phyloP scores from a whole-genome alignment of 2,113 vertebrate species.

The Ceyx melanurus region DNA sequence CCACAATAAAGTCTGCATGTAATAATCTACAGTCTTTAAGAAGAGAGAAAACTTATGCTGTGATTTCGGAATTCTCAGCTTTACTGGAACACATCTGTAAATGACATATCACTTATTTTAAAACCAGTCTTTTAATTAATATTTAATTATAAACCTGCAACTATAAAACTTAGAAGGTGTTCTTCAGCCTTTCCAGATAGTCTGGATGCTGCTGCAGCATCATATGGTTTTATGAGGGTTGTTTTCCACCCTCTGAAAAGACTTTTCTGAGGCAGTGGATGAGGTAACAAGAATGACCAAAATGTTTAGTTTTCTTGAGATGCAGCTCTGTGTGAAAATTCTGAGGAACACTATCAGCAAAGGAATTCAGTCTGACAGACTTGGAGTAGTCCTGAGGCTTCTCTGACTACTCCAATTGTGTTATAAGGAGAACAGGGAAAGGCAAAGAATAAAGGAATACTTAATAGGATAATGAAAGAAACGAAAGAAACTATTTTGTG shows the following conservation, averaged over 20 bases:
- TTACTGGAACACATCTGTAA: not conserved
- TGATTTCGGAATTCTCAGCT: not conserved
- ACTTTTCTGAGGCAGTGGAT: not conserved
- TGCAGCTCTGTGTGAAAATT: not conserved
- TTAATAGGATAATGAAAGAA: not conserved
- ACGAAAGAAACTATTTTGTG: not conserved
- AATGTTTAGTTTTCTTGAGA: not conserved
- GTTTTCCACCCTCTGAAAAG: not conserved
- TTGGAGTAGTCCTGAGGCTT: not conserved
- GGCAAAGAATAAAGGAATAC: not conserved
- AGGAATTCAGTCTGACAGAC: not conserved
- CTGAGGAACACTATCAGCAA: not conserved
- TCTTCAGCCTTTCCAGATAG: not conserved
- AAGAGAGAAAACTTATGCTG: slow-evolving; percentile 44
- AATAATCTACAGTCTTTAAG: slow-evolving; percentile 41
- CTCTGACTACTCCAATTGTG: not conserved
- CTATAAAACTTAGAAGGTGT: not conserved
- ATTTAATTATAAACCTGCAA: not conserved
- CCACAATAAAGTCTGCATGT: slow-evolving; percentile 44
- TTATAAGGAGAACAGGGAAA: not conserved
- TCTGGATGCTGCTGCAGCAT: not conserved
- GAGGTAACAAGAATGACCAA: not conserved
- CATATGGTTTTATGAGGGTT: not conserved
- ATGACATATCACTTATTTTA: not conserved
- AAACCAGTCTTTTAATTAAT: not conserved